Conservation (phyloP, 2,113 vertebrate species). For the Hemichromis elongatus region DNA sequence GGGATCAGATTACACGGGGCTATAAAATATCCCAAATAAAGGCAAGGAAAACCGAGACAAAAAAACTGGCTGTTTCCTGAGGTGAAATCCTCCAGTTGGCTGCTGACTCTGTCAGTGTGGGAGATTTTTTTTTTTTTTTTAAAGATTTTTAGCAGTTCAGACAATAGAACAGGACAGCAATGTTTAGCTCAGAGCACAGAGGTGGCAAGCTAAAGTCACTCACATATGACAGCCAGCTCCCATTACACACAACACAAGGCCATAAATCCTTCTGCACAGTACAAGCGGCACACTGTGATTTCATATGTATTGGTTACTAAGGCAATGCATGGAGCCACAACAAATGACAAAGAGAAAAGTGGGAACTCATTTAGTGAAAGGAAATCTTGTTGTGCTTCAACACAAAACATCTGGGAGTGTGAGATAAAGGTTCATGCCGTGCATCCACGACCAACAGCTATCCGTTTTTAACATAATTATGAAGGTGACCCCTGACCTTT, state of each 20-base stretch:
- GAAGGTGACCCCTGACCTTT: constrained; percentile 44
- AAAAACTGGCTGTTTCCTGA: constrained; percentile 60
- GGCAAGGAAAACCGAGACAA: constrained; percentile 62
- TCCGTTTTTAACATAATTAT: constrained; percentile 12
- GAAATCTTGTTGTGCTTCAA: constrained; percentile 3
- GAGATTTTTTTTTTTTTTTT: constrained; percentile 31
- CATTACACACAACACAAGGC: constrained; percentile 57
- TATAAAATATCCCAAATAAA: constrained; percentile 77
- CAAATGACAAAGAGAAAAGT: constrained; percentile 46
- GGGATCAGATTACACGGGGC: constrained; percentile 64
- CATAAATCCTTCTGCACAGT: constrained; percentile 60
- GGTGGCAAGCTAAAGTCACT: constrained; percentile 54
- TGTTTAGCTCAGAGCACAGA: constrained; percentile 31
- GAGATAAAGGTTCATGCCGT: constrained; percentile 19
- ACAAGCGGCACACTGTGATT: constrained; percentile 55
- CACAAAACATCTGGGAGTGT: background rate
- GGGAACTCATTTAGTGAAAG: constrained; percentile 29
- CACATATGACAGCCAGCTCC: constrained; percentile 51
- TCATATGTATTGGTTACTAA: constrained; percentile 64
- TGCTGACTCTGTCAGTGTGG: constrained; percentile 46
- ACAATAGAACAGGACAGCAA: constrained; percentile 59
- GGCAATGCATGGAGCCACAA: constrained; percentile 53
- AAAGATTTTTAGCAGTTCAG: constrained; percentile 33
- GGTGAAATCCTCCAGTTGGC: constrained; percentile 57
- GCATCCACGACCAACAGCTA: background rate